These are phyloP conservation scores for Brachylomia viminalis DNA, from an alignment of 2,888 invertebrate genomes.

Conservation along the genomic window DNA sequence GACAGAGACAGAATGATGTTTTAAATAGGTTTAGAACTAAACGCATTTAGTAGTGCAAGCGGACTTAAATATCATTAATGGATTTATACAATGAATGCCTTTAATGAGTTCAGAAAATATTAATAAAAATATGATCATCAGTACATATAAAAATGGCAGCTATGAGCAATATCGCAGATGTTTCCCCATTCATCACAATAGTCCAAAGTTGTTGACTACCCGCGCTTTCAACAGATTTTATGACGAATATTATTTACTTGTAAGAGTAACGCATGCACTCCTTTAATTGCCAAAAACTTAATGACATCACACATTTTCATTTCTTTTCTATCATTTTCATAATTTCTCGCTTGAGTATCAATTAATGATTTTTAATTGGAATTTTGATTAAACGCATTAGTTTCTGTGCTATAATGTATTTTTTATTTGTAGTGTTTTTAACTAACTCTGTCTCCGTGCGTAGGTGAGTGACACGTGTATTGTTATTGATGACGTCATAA, in stretches of 20 bases:
- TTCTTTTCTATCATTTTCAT: constrained; percentile 19
- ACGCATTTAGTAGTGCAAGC: background rate
- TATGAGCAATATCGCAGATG: background rate
- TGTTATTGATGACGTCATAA: constrained; percentile 21
- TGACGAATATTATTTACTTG: background rate
- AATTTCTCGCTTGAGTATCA: constrained; percentile 36
- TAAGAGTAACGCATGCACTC: background rate
- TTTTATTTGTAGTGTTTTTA: constrained; percentile 48
- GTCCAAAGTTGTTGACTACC: background rate
- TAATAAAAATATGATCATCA: background rate
- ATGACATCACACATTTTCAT: constrained; percentile 1
- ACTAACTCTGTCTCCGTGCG: constrained; percentile 43
- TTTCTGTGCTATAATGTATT: constrained; percentile 48
- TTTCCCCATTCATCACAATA: too few species aligned
- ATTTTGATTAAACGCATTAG: constrained; percentile 51
- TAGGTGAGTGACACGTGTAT: constrained; percentile 64
- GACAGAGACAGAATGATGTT: background rate
- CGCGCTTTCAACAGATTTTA: too few species aligned
- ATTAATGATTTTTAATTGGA: constrained; percentile 54
- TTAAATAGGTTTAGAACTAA: background rate
- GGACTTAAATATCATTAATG: background rate
- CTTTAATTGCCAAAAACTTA: constrained; percentile 11
- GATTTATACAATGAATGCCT: background rate
- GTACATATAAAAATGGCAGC: background rate
- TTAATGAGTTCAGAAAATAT: background rate